Evolutionary conservation across 2,888 invertebrate genomes (phyloP).

Genomic region (Chrysolina americana): DNA sequence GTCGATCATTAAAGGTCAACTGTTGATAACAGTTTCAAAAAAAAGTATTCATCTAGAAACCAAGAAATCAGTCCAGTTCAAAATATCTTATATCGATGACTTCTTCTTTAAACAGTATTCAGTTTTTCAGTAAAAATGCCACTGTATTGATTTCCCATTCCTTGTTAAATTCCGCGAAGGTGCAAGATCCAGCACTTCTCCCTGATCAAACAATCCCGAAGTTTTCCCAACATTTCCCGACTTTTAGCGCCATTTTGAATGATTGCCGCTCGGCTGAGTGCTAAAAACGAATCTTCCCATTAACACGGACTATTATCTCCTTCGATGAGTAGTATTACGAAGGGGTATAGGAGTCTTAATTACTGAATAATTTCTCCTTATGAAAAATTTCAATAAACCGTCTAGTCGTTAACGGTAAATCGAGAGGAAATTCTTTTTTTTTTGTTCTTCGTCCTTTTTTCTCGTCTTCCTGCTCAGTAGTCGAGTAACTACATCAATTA

Average conservation of each 20-base stretch:
- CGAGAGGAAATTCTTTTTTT: neutral
- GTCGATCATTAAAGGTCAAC: too few relatives aligned
- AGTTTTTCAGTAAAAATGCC: too few relatives aligned
- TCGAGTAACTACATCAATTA: conserved; percentile 24
- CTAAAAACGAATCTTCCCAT: conserved; percentile 50
- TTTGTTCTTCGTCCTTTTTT: neutral
- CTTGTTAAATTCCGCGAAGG: neutral
- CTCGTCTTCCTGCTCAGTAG: neutral
- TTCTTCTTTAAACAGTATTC: too few relatives aligned
- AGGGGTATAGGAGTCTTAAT: conserved; percentile 53
- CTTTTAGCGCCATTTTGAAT: conserved; percentile 32
- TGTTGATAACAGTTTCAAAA: too few relatives aligned
- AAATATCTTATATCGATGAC: too few relatives aligned
- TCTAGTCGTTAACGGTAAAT: conserved; percentile 20
- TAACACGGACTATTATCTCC: conserved; percentile 56
- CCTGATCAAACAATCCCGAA: conserved; percentile 27
- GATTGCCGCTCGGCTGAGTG: conserved; percentile 43
- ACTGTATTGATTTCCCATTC: neutral
- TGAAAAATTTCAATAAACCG: conserved; percentile 27
- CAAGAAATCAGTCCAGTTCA: too few relatives aligned
- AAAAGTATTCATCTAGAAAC: too few relatives aligned
- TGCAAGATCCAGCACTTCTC: conserved; percentile 2
- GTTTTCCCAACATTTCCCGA: conserved; percentile 12
- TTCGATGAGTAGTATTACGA: conserved; percentile 56
- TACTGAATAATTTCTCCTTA: conserved; percentile 50